Conservation (phyloP, 37 sponge, comb jelly and placozoan genomes). For the Chondrosia reniformis region DNA sequence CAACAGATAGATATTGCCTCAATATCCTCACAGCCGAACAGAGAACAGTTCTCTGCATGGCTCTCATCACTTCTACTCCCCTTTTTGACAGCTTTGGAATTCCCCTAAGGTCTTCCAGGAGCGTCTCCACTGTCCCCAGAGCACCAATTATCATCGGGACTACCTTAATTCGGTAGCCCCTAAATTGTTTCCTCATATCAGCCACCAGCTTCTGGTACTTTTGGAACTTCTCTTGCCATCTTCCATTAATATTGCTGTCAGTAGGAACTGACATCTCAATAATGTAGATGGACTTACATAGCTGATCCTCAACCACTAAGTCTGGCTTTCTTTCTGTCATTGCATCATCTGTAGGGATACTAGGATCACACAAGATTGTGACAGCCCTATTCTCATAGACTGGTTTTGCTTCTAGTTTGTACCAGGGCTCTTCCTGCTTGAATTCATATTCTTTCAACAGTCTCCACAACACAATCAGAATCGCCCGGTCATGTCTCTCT, state of each 20-base stretch:
- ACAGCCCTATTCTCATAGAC: neutral
- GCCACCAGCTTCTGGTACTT: constrained; percentile 10
- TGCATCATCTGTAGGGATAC: neutral
- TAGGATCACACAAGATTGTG: neutral
- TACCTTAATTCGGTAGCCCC: neutral
- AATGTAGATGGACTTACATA: neutral
- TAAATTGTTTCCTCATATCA: neutral
- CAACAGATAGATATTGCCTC: neutral
- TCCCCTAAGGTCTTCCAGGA: neutral
- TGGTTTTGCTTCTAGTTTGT: neutral
- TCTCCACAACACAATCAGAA: neutral
- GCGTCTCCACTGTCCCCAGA: neutral
- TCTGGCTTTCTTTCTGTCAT: neutral
- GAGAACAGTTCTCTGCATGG: neutral
- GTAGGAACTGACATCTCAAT: constrained; percentile 10
- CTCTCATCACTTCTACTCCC: neutral
- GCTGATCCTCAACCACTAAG: neutral
- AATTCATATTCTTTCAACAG: neutral
- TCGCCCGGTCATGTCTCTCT: constrained; percentile 6
- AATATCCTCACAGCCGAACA: neutral
- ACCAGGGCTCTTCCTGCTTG: too few relatives aligned
- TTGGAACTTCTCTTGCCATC: neutral
- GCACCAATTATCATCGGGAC: neutral
- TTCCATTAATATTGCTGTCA: neutral
- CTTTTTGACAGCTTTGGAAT: neutral